A percentile compares a stretch with the other conserved stretches of the same genome.
Conservation (phyloP, 2,113 vertebrate genomes). For the Gavia stellata region DNA sequence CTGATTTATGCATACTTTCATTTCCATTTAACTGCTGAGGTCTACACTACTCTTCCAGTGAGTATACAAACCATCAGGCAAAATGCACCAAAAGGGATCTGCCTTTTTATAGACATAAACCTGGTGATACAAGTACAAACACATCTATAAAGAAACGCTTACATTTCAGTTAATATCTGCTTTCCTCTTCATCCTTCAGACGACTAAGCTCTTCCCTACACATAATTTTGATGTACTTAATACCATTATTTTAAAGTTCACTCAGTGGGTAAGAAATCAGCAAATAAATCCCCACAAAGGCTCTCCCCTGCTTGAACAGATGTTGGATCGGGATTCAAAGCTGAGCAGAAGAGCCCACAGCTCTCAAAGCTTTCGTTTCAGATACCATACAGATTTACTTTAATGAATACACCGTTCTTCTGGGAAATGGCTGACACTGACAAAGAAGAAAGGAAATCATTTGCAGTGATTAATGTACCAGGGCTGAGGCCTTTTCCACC, state of each 20-base stretch:
- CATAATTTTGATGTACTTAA: neutral
- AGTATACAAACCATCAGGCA: neutral
- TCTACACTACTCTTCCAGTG: neutral
- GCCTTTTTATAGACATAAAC: neutral
- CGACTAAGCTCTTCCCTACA: neutral
- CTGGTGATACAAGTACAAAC: neutral
- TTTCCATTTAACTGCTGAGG: constrained; percentile 1
- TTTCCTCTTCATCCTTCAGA: neutral
- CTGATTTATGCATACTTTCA: neutral
- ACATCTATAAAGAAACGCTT: neutral
- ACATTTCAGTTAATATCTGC: neutral
- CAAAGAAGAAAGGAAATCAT: neutral
- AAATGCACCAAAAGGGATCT: neutral
- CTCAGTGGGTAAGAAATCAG: neutral
- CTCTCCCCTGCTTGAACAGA: neutral
- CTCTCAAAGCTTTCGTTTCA: neutral
- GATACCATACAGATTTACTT: neutral
- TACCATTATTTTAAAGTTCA: neutral
- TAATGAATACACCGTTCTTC: neutral
- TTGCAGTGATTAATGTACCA: neutral
- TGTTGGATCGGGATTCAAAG: neutral
- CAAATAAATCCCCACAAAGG: neutral
- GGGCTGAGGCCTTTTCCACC: neutral
- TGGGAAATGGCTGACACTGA: neutral
- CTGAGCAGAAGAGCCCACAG: neutral